Evolutionary conservation across 2,113 vertebrate genomes (phyloP).

Genomic region (Lampris incognitus): DNA sequence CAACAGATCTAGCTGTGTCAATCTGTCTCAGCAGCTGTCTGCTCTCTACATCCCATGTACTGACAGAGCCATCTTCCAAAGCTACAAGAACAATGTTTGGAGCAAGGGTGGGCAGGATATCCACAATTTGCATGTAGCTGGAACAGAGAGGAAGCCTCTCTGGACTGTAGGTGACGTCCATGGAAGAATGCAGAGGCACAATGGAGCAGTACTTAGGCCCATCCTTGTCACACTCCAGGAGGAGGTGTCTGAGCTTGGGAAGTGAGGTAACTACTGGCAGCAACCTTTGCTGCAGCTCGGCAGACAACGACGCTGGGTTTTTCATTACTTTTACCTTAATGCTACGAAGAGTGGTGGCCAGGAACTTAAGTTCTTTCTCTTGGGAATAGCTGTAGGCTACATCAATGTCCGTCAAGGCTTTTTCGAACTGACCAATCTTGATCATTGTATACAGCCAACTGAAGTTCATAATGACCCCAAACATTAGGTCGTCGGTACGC

Average conservation of each 20-base stretch:
- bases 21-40: constrained; percentile 94
- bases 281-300: constrained; percentile 96
- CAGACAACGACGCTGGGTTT: constrained; percentile 93
- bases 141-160: constrained; percentile 93
- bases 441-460: constrained; percentile 99
- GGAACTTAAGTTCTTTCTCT: constrained; percentile 97
- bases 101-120: constrained; percentile 93
- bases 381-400: constrained; percentile 93
- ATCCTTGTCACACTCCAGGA: constrained; percentile 97
- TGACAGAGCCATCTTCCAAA: constrained; percentile 96
- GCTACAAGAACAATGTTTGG: constrained; percentile 94
- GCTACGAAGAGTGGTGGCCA: constrained; percentile 91
- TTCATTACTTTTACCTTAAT: constrained; percentile 92
- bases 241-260: constrained; percentile 95
- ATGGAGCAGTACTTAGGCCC: constrained; percentile 99
- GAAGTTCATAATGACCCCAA: constrained; percentile 98
- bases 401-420: constrained; percentile 93
- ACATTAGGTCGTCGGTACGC: constrained; percentile 94
- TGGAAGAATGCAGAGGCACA: constrained; percentile 95
- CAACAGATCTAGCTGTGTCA: constrained; percentile 92
- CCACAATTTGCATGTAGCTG: constrained; percentile 95
- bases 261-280: constrained; percentile 96
- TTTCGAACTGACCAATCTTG: constrained; percentile 97
- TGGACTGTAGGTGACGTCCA: constrained; percentile 97
- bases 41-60: constrained; percentile 96